Evolutionary conservation across 1,140 invertebrate genomes (phyloP), one percentile per base, ranked within the genome.

Genomic region (Drosophila orosa): DNA sequence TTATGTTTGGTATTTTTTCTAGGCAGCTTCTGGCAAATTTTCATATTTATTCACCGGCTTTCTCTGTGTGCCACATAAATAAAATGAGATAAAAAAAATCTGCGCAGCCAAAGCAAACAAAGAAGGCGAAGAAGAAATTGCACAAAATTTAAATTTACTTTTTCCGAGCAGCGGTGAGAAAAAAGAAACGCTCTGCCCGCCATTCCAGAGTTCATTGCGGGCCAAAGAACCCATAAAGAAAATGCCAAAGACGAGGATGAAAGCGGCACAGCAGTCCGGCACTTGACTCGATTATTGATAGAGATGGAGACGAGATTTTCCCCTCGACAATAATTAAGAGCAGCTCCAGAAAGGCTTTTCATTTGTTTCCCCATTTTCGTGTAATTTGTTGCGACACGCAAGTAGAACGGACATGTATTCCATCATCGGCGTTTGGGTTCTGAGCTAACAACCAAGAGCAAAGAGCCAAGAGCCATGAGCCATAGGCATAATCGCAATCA

Each of bases 401-500:
- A 81, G 33, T 59, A 60, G 58, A 58, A 56, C 56, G 58, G 45
- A 47, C 52, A 50, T 24, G 22, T 54, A 35, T 68, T 60, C 58
- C 39, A 65, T n/a, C 42, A 57, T 52, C 54, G 39, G 60, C 55
- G 33, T 59, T 57, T 19, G 48, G 48, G 48, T 52, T 54, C 31
- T 54, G 50, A 52, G 31, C 17, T 5, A 39, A 17, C 3, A 39
- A 15, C 15, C 48, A 33, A 33, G 25, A 29, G 45, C n/a, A 15
- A 27, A 48, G 22, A 50, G 44, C 67, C 52, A n/a, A 9, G 22
- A 50, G 58, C 67, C 57, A 37, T 59, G 35, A 48, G 67, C 58
- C 67, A 66, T 65, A 60, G 63, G 75, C 80, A 69, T 77, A 78
- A 83, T 78, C 68, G 77, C 79, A 87, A 83, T 89, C 84, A 83